Conservation (phyloP, 2,888 invertebrate genomes). For the Adelphocoris suturalis region DNA sequence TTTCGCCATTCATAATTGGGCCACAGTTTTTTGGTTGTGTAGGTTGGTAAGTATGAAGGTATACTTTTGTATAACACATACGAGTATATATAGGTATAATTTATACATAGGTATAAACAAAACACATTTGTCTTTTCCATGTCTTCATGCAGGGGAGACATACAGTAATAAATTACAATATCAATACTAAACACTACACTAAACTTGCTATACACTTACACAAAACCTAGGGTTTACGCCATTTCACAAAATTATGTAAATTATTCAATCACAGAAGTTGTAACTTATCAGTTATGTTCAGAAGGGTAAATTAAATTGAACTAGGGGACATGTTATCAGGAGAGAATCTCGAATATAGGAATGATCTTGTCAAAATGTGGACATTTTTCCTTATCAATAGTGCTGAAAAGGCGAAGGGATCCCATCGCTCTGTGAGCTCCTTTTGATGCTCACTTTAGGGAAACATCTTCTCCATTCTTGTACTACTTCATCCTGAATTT, state of each 20-base stretch:
- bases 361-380: not conserved
- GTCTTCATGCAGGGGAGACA: too few relatives aligned
- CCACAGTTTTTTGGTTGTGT: too few relatives aligned
- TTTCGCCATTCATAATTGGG: too few relatives aligned
- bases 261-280: conserved; percentile 24
- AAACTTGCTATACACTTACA: too few relatives aligned
- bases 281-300: not conserved
- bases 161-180: too few relatives aligned
- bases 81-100: too few relatives aligned
- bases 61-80: too few relatives aligned
- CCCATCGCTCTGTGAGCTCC: conserved; percentile 81
- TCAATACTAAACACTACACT: too few relatives aligned
- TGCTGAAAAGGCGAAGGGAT: conserved; percentile 75
- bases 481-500: conserved; percentile 86
- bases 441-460: conserved; percentile 84
- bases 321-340: not conserved
- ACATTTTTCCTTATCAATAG: conserved; percentile 63
- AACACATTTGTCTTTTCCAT: too few relatives aligned
- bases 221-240: not conserved
- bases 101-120: too few relatives aligned
- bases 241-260: not conserved
- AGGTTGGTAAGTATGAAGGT: too few relatives aligned
- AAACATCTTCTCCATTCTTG: conserved; percentile 83
- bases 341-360: not conserved
- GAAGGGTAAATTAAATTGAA: too few relatives aligned